Base-by-base conservation (phyloP, 2,113 vertebrate species). In the Phodopus roborovskii region DNA sequence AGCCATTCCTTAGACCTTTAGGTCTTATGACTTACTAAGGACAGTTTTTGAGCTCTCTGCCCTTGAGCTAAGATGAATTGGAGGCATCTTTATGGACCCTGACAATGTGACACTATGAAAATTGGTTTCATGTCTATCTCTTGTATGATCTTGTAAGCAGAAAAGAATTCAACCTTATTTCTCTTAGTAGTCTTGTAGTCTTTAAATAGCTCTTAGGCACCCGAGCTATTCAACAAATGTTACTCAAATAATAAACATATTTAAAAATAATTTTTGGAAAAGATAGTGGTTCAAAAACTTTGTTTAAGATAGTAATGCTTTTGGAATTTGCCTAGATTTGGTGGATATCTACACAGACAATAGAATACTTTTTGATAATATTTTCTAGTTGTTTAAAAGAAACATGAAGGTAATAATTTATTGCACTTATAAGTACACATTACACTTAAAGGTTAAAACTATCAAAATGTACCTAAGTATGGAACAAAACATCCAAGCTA, bases 401-500 rank as follows among this genome's bases (percentile, higher is more conserved):
- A 87, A 13, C 45, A 93, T 92, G 5, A 85, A 85, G 48, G 77
- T 58, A 94, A 88, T 62, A 0, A 28, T 79, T 90, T 82, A 73
- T 70, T 82, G 5, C 1, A 78, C 91, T 95, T 70, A 39, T 87
- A 70, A 42, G 1, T 81, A 64, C 33, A 81, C 0, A 91, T 24
- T 85, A 86, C 50, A 33, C 68, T 83, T 42, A 64, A 92, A 83
- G 20, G 19, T 86, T 36, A 66, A 79, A 90, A 74, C 82, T 84
- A 85, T 24, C 42, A 75, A 70, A 85, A 87, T 50, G 7, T 70
- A 64, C 9, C 71, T 70, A 73, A 96, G 17, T 1, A 87, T 91
- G 53, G 15, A 86, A 86, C 89, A 36, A 87, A 15, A 8, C 30
- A 92, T 13, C 71, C 53, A 94, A 95, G 42, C 82, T 92, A 62